Evolutionary conservation across 2,888 invertebrate species (phyloP), one percentile per base, ranked within the genome.

Genomic region (Orthosia incerta): DNA sequence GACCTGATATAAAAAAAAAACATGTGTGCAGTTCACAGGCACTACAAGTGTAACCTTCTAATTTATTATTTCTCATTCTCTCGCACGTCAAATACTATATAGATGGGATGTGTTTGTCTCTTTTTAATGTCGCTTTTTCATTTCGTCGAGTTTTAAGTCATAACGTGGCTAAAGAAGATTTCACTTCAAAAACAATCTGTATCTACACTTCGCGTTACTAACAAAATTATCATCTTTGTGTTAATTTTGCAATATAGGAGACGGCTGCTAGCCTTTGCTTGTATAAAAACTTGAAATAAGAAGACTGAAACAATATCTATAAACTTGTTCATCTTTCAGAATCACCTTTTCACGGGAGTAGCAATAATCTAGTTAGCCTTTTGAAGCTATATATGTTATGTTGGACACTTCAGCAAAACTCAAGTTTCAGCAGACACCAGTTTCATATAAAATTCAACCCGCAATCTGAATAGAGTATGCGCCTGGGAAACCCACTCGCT

Each of bases 401-500:
- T 48, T 13, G n/a, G 9, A 57, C n/a, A 18, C n/a, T 70, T 53
- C 48, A 62, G 46, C 55, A 55, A 75, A 69, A 76, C 64, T 53
- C 13, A 64, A 66, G 50, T 67, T 48, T 53, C 46, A 46, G 56
- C 15, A n/a, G 46, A 63, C 62, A 70, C 20, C 45, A 39, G 46
- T 60, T 67, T 67, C 64, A 73, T 82, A 82, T 77, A 56, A 74
- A 77, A 84, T 76, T 79, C 72, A 73, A 64, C 16, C 57, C 64
- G 63, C 76, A 79, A 76, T 76, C 79, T 74, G 82, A 82, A 84
- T 82, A 72, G 71, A 81, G 71, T 72, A 69, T 48, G 74, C 84
- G 68, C 71, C 62, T 45, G 74, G 79, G 74, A 60, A 74, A 56
- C 74, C 15, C 69, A 64, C 50, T 62, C 62, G 50, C 71, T 57